phyloP scores from a whole-genome alignment of 2,888 invertebrate genomes.

The Antheraea assamensis region DNA sequence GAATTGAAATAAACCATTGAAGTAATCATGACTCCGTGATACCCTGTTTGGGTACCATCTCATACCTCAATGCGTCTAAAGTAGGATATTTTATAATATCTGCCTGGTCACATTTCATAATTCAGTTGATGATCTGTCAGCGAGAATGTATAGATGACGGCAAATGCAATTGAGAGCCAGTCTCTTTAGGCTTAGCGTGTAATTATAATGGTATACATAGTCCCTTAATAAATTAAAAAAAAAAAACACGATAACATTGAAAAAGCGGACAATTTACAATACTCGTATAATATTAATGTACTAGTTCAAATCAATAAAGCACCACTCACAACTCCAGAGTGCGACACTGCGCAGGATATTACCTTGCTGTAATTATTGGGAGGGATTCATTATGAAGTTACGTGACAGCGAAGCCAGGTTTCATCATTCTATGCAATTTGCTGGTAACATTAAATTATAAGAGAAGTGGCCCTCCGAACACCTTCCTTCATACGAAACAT shows the following conservation, averaged over 20 bases:
- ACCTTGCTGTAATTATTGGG: constrained; percentile 66
- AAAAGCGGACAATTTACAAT: background rate
- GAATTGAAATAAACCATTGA: too few relatives aligned
- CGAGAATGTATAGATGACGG: too few relatives aligned
- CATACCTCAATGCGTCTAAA: too few relatives aligned
- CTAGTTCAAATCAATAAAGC: constrained; percentile 18
- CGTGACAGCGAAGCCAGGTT: constrained; percentile 62
- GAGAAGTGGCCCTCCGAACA: constrained; percentile 38
- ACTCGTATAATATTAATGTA: too few relatives aligned
- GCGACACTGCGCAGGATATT: constrained; percentile 53
- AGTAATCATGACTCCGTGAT: too few relatives aligned
- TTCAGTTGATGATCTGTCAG: too few relatives aligned
- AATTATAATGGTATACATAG: background rate
- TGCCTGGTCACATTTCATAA: too few relatives aligned
- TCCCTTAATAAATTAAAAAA: background rate
- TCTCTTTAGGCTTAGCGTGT: too few relatives aligned
- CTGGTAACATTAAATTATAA: constrained; percentile 56
- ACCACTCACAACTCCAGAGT: constrained; percentile 26
- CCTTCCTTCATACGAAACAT: constrained; percentile 23
- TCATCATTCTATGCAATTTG: constrained; percentile 60
- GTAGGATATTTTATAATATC: too few relatives aligned
- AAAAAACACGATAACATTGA: background rate
- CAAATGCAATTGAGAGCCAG: too few relatives aligned
- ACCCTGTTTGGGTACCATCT: too few relatives aligned
- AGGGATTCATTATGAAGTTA: constrained; percentile 71